Evolutionary conservation across 2,797 vertebrate species (phyloP), one percentile per base, ranked within the genome.

Genomic region (Lithobates sylvaticus): DNA sequence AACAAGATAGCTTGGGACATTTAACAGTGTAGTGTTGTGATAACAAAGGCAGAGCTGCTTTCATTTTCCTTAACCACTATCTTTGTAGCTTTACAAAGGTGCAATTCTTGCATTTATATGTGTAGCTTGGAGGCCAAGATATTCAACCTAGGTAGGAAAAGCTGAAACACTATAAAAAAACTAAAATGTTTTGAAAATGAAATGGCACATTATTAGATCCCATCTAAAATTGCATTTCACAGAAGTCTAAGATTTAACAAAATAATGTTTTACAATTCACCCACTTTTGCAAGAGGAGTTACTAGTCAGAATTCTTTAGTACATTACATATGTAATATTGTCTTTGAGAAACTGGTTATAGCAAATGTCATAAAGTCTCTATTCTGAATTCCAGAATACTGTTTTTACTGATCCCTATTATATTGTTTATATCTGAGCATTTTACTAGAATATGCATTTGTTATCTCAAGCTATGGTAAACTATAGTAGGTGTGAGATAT

Each of bases 1-100:
- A 90, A 88, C 92, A 93, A 91, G 91, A 92, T 91, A 91, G 89
- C 91, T 90, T 88, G 89, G 92, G 91, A 92, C 84, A 67, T 89
- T 91, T 90, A 91, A 90, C 82, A 68, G 23, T 89, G 88, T 88
- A 89, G 90, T 84, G 89, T 74, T 65, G 88, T 81, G 91, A 93
- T 89, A 89, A 91, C 85, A 89, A 76, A 90, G 65, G 73, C 89
- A 88, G 84, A 73, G 21, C 76, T 78, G 75, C 76, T 80, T 87
- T 87, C 76, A 79, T 84, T 80, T 87, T 64, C 71, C 36, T 79
- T 83, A 78, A 39, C 68, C 50, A 47, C 42, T 87, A 74, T 84
- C 75, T 87, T 82, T 84, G 58, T 26, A 67, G 39, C 77, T 73
- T 54, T 47, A 87, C 76, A 87, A 80, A 71, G 36, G 71, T 61